These are phyloP conservation scores for Capitulum mitella DNA, from an alignment of 2,888 invertebrate genomes.

Conservation along the genomic window DNA sequence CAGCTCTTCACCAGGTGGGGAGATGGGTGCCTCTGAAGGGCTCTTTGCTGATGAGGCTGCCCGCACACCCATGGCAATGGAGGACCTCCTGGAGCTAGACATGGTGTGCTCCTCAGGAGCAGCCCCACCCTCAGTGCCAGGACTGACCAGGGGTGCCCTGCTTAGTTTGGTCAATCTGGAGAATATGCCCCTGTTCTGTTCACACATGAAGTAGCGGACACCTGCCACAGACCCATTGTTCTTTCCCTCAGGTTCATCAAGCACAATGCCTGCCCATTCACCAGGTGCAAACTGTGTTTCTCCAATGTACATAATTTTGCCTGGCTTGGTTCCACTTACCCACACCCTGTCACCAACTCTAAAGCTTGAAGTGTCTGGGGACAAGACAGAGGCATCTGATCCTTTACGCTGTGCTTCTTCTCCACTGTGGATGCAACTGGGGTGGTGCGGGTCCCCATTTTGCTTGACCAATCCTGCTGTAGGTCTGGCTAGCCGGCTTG, in stretches of 20 bases:
- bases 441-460: not conserved
- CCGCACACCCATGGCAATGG: not conserved
- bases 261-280: conserved; percentile 95
- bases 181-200: conserved; percentile 86
- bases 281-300: conserved; percentile 90
- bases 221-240: conserved; percentile 94
- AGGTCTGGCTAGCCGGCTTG: not conserved
- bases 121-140: not conserved
- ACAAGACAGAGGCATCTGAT: conserved; percentile 50
- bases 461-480: not conserved
- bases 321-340: conserved; percentile 86
- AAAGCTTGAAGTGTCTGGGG: conserved; percentile 87
- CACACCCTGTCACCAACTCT: conserved; percentile 91
- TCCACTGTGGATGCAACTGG: not conserved
- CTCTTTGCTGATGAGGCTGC: not conserved
- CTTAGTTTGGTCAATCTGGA: conserved; percentile 77
- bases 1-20: conserved; percentile 69
- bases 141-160: conserved; percentile 41
- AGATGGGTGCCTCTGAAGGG: not conserved
- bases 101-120: not conserved
- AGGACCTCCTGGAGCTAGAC: not conserved
- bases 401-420: not conserved
- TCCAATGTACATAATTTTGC: conserved; percentile 84
- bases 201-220: conserved; percentile 86
- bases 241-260: conserved; percentile 84